These are phyloP conservation scores for Steinernema khuongi DNA, from an alignment of 1,140 invertebrate species.

Conservation along the genomic window DNA sequence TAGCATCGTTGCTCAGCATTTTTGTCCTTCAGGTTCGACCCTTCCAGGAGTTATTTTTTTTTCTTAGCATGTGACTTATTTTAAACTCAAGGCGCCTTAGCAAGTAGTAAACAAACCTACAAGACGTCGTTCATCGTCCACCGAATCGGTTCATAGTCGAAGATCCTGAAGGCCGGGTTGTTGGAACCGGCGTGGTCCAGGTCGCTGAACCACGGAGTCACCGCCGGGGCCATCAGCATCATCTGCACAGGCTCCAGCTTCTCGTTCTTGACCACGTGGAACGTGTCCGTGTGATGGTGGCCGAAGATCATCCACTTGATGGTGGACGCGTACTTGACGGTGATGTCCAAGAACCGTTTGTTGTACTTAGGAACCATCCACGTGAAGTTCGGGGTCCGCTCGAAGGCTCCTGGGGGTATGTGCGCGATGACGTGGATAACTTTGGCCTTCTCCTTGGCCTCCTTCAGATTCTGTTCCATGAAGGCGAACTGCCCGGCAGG, in stretches of 20 bases:
- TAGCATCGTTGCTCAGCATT: too few species aligned
- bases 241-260: slow-evolving; percentile 22
- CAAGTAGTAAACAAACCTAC: slow-evolving; percentile 33
- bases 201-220: slow-evolving; percentile 36
- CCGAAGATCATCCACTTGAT: slow-evolving; percentile 56
- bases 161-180: slow-evolving; percentile 36
- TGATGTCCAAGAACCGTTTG: slow-evolving; percentile 42
- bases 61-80: too few species aligned
- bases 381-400: slow-evolving; percentile 43
- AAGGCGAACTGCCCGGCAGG: slow-evolving; percentile 52
- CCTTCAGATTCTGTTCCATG: slow-evolving; percentile 39
- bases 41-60: too few species aligned
- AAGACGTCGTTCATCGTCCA: slow-evolving; percentile 39
- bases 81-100: neutral
- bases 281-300: slow-evolving; percentile 55
- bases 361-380: slow-evolving; percentile 49
- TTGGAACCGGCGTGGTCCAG: slow-evolving; percentile 35
- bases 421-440: slow-evolving; percentile 49
- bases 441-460: slow-evolving; percentile 29
- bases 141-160: slow-evolving; percentile 33
- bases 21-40: too few species aligned
- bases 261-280: slow-evolving; percentile 44
- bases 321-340: slow-evolving; percentile 34
- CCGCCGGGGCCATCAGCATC: slow-evolving; percentile 30
- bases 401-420: slow-evolving; percentile 52